Conservation (phyloP, 1,140 invertebrate genomes). For the Drosophila virilis region DNA sequence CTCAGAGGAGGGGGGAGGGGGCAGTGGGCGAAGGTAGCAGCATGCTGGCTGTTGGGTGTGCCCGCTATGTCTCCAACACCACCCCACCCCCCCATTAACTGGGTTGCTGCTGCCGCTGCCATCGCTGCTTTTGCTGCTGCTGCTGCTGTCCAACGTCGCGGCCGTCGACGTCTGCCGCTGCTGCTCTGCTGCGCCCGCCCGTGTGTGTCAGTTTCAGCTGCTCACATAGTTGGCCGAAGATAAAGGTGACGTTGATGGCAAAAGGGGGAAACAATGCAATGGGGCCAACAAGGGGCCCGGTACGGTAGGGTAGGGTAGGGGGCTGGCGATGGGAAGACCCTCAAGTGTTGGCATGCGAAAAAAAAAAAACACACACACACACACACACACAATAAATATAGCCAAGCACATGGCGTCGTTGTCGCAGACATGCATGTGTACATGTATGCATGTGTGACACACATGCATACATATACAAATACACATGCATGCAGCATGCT, state of each 20-base stretch:
- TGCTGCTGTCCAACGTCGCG: slow-evolving; percentile 58
- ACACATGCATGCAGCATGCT: slow-evolving; percentile 7
- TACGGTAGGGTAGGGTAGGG: slow-evolving; percentile 5
- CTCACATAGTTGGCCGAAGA: slow-evolving; percentile 80
- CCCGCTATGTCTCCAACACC: slow-evolving; percentile 47
- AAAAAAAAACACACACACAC: slow-evolving; percentile 16
- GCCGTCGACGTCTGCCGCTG: slow-evolving; percentile 25
- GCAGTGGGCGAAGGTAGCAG: slow-evolving; percentile 18
- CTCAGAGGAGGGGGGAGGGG: slow-evolving; percentile 35
- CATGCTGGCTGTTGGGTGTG: slow-evolving; percentile 51
- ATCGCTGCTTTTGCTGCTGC: slow-evolving; percentile 9
- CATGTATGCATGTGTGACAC: slow-evolving; percentile 32
- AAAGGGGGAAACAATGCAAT: slow-evolving; percentile 59
- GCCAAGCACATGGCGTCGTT: slow-evolving; percentile 74
- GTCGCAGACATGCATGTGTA: slow-evolving; percentile 55
- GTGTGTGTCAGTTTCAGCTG: slow-evolving; percentile 77
- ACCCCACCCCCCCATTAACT: slow-evolving; percentile 55
- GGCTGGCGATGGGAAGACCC: slow-evolving; percentile 67
- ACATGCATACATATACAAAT: slow-evolving; percentile 13
- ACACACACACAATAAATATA: slow-evolving; percentile 64
- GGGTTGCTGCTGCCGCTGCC: slow-evolving; percentile 22
- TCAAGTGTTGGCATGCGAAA: slow-evolving; percentile 77
- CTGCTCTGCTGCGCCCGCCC: slow-evolving; percentile 45
- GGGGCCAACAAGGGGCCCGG: slow-evolving; percentile 54
- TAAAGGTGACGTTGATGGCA: slow-evolving; percentile 69